Conservation (phyloP, 2,888 invertebrate species). For the Philonicus albiceps region DNA sequence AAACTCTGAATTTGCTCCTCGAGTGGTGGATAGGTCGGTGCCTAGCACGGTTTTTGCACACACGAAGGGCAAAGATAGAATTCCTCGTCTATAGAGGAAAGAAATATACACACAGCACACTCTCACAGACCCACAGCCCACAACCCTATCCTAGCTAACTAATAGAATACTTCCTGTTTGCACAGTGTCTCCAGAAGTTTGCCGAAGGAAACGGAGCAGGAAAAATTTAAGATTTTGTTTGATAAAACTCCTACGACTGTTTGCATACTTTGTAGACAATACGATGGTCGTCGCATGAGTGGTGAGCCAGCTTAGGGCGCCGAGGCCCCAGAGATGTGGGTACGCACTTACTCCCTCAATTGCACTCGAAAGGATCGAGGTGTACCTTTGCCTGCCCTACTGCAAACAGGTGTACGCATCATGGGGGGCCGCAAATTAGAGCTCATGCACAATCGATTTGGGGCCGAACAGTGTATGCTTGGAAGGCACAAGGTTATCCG, state of each 20-base stretch:
- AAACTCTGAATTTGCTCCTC: conserved; percentile 35
- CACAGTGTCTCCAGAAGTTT: neutral
- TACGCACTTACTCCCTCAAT: neutral
- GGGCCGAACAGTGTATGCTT: neutral
- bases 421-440: neutral
- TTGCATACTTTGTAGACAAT: neutral
- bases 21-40: conserved; percentile 43
- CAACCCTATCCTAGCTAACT: neutral
- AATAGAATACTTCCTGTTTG: conserved; percentile 14
- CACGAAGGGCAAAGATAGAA: conserved; percentile 40
- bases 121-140: neutral
- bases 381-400: conserved; percentile 11
- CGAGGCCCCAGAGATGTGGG: neutral
- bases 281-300: neutral
- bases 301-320: neutral
- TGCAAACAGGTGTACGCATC: conserved; percentile 13
- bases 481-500: conserved; percentile 23
- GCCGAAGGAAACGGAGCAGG: neutral
- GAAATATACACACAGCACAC: neutral
- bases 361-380: neutral
- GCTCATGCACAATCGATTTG: conserved; percentile 19
- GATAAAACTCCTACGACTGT: conserved; percentile 6
- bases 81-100: conserved; percentile 23
- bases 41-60: conserved; percentile 46
- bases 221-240: conserved; percentile 18